Conservation (phyloP, 2,113 vertebrate genomes). For the Holacanthus passer region DNA sequence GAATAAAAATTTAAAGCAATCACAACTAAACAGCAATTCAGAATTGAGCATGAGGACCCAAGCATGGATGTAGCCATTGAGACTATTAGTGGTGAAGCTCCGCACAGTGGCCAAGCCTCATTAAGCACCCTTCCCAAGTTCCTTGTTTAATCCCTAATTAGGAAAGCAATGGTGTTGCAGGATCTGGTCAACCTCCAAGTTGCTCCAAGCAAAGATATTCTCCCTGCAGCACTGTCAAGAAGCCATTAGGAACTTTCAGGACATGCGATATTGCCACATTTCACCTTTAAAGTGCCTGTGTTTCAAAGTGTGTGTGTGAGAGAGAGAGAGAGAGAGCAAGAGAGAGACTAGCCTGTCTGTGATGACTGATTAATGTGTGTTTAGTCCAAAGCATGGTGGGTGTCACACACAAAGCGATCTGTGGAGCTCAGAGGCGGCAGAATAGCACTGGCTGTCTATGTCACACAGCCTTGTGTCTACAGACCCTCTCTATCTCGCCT, state of each 20-base stretch:
- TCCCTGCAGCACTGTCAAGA: conserved; percentile 32
- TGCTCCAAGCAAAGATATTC: conserved; percentile 38
- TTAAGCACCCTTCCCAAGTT: conserved; percentile 69
- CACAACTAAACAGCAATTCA: neutral
- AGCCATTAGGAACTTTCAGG: conserved; percentile 52
- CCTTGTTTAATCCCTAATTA: conserved; percentile 74
- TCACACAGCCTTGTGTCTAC: conserved; percentile 44
- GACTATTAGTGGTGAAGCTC: conserved; percentile 31
- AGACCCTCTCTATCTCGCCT: conserved; percentile 40
- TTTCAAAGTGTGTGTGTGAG: conserved; percentile 10
- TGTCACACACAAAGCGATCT: conserved; percentile 44
- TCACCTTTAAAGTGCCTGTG: conserved; percentile 40
- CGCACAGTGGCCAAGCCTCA: conserved; percentile 71
- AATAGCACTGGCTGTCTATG: conserved; percentile 57
- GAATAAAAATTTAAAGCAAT: neutral
- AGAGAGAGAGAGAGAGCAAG: conserved; percentile 4
- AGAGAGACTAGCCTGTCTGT: conserved; percentile 1
- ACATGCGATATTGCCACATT: conserved; percentile 35
- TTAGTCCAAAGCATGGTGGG: conserved; percentile 42
- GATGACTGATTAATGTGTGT: conserved; percentile 51
- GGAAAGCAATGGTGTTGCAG: conserved; percentile 53
- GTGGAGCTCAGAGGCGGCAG: conserved; percentile 39
- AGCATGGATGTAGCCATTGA: conserved; percentile 19
- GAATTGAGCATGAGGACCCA: neutral
- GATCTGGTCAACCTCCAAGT: conserved; percentile 70